Base-by-base conservation (phyloP, 2,888 invertebrate species). In the Linnaemya tessellans region DNA sequence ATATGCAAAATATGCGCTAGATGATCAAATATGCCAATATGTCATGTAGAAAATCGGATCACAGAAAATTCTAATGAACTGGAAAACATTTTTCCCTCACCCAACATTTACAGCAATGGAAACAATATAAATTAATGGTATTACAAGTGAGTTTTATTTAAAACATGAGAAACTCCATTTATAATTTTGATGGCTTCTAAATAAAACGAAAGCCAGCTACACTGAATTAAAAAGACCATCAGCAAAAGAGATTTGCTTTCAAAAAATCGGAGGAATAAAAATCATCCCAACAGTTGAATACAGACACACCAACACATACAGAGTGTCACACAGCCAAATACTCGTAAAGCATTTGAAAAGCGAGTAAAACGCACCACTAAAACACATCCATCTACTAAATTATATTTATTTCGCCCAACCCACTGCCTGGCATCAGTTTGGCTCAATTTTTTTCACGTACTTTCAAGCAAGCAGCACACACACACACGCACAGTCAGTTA, bases 101-200 rank as follows among this genome's bases (percentile, higher is more conserved):
- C 73, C 71, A 75, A 49, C 25, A 30, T 10, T 75, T 18, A n/a
- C 18, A 18, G 13, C 18, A 49, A 38, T 15, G 64, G 68, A 73
- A 77, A 62, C 20, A 2, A n/a, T 13, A 64, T 67, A 73, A 73
- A 84, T 78, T 78, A 78, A 84, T 84, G 80, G 13, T 18, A 74
- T 74, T 70, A 49, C 49, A 68, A 80, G 38, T 25, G 70, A 81
- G 70, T 78, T 81, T 56, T 79, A 75, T 82, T 65, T 79, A 80
- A 77, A 84, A 78, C 70, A 74, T 62, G 46, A n/a, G n/a, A 74
- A 79, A 74, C 71, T 82, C 70, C 85, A 75, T 85, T 85, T 82
- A 79, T 71, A 82, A 81, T 75, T 85, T 70, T 79, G 20, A 67
- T 70, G 70, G 60, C 62, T 79, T 67, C 56, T 54, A 80, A 51